phyloP scores from a whole-genome alignment of 1,140 invertebrate genomes.

The Heterodera schachtii region DNA sequence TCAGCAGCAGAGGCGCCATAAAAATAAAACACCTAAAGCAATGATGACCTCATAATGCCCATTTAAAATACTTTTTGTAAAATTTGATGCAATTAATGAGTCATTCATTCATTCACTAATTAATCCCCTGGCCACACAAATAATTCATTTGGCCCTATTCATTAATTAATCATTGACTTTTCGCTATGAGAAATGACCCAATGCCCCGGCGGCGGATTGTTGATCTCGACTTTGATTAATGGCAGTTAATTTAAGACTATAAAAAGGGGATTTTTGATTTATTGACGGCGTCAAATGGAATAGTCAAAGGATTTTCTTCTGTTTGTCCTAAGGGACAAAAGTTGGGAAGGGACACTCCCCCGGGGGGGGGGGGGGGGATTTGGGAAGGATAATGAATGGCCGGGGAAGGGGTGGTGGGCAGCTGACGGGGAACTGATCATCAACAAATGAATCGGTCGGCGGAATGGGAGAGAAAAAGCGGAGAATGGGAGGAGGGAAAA shows the following conservation, averaged over 20 bases:
- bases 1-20: neutral
- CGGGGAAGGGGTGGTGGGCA: neutral
- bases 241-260: neutral
- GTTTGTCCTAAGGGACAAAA: neutral
- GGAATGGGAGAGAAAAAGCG: neutral
- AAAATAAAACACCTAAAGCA: neutral
- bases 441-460: neutral
- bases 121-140: neutral
- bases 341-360: neutral
- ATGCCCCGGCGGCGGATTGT: neutral
- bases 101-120: neutral
- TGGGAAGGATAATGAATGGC: neutral
- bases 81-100: too few relatives aligned
- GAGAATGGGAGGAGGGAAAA: neutral
- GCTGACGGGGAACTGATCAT: neutral
- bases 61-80: too few relatives aligned
- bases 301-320: neutral
- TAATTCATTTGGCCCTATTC: neutral
- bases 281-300: neutral
- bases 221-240: neutral
- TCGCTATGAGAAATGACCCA: neutral
- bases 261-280: neutral
- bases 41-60: too few relatives aligned
- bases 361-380: neutral
- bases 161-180: neutral